A percentile compares a stretch with the other conserved stretches of the same genome.
Conservation (phyloP, 2,888 invertebrate species). For the Diarsia mendica region DNA sequence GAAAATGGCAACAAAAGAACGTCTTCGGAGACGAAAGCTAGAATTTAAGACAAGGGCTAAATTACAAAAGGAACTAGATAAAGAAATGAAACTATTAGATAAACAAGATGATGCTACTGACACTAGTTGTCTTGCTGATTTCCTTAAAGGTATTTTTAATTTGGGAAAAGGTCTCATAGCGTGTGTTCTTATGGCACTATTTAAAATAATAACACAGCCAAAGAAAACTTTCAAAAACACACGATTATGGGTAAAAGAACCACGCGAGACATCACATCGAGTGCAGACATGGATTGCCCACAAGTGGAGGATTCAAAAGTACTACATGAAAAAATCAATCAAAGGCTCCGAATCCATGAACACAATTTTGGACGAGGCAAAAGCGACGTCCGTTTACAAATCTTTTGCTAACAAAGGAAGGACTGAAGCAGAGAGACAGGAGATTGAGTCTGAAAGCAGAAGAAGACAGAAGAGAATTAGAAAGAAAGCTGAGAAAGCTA, state of each 20-base stretch:
- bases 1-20: conserved; percentile 56
- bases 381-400: conserved; percentile 66
- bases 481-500: conserved; percentile 68
- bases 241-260: conserved; percentile 63
- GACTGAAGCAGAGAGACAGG: conserved; percentile 66
- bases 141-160: conserved; percentile 67
- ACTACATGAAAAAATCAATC: conserved; percentile 68
- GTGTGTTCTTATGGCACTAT: conserved; percentile 49
- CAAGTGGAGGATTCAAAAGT: conserved; percentile 67
- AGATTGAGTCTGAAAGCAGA: conserved; percentile 55
- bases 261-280: conserved; percentile 59
- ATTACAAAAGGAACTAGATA: conserved; percentile 55
- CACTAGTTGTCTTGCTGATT: conserved; percentile 67
- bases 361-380: conserved; percentile 71
- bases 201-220: conserved; percentile 67
- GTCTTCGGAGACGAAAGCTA: conserved; percentile 43
- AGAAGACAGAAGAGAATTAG: conserved; percentile 66
- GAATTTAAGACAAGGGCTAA: conserved; percentile 55
- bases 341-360: conserved; percentile 70
- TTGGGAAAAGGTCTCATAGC: conserved; percentile 46
- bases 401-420: conserved; percentile 69
- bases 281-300: conserved; percentile 59
- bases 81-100: conserved; percentile 57
- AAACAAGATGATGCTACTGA: conserved; percentile 62
- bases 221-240: conserved; percentile 64